A percentile compares a stretch with the other conserved stretches of the same genome.
Conservation (phyloP, 2,888 invertebrate species). For the Drosophila yooni region DNA sequence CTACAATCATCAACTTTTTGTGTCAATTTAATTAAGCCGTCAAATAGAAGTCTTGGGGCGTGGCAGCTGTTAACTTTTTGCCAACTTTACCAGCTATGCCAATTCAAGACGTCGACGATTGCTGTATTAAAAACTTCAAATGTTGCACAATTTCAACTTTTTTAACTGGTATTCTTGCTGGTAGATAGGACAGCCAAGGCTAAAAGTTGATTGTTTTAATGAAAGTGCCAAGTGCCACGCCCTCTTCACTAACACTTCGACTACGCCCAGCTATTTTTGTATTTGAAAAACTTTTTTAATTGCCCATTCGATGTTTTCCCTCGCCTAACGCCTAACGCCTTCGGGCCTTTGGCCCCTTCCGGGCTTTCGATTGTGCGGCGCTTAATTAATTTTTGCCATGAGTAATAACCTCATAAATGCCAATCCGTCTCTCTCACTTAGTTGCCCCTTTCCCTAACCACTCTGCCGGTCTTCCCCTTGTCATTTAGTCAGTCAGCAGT, state of each 20-base stretch:
- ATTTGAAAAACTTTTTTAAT: constrained; percentile 69
- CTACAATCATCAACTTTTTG: constrained; percentile 7
- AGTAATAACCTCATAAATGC: constrained; percentile 70
- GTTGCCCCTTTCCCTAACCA: constrained; percentile 2
- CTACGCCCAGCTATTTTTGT: constrained; percentile 21
- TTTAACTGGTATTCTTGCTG: constrained; percentile 1
- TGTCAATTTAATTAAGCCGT: constrained; percentile 48
- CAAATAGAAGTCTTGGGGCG: constrained; percentile 9
- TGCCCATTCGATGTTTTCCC: constrained; percentile 53
- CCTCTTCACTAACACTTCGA: constrained; percentile 17
- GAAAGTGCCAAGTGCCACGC: constrained; percentile 35
- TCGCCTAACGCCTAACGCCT: constrained; percentile 2
- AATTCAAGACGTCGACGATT: constrained; percentile 23
- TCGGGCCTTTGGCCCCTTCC: constrained; percentile 3
- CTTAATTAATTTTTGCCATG: constrained; percentile 73
- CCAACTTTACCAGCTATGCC: constrained; percentile 30
- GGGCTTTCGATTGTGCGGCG: constrained; percentile 39
- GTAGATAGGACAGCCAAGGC: constrained; percentile 2
- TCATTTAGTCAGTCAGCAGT: constrained; percentile 31
- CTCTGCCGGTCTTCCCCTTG: neutral
- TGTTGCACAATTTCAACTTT: constrained; percentile 54
- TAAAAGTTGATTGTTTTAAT: constrained; percentile 46
- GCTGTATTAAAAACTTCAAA: constrained; percentile 50
- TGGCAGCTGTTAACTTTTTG: constrained; percentile 30
- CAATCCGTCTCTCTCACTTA: constrained; percentile 36